Percentiles rank a stretch among this genome's conserved stretches.
phyloP scores from a whole-genome alignment of 2,888 invertebrate species.

The Coleophora flavipennella region DNA sequence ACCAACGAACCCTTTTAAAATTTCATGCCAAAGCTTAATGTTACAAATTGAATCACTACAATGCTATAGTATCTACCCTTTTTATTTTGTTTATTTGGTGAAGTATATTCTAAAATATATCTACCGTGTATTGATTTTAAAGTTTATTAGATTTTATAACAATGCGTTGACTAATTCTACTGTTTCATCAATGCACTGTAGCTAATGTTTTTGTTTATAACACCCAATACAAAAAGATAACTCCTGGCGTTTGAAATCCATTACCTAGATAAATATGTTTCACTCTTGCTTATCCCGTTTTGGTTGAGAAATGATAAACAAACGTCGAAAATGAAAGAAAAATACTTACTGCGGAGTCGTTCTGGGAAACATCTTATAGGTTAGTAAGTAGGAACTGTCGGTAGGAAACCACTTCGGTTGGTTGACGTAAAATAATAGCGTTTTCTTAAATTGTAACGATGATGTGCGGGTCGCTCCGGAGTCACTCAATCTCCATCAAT shows the following conservation, averaged over 20 bases:
- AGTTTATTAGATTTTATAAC: slow-evolving; percentile 36
- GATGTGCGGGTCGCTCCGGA: too few species aligned
- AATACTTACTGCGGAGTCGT: slow-evolving; percentile 25
- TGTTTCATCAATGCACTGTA: slow-evolving; percentile 1
- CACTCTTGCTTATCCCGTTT: slow-evolving; percentile 23
- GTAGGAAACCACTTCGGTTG: too few species aligned
- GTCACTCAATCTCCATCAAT: slow-evolving; percentile 9
- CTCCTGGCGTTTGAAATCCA: slow-evolving; percentile 21
- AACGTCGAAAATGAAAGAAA: slow-evolving; percentile 54
- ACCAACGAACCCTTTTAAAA: slow-evolving; percentile 58
- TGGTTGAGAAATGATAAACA: slow-evolving; percentile 31
- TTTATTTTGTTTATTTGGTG: slow-evolving; percentile 29
- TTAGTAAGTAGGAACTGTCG: too few species aligned
- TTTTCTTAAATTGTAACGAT: too few species aligned
- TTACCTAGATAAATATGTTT: slow-evolving; percentile 44
- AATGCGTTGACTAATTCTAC: slow-evolving; percentile 19
- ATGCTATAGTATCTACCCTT: slow-evolving; percentile 31
- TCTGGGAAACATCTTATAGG: too few species aligned
- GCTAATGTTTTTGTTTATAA: slow-evolving; percentile 16
- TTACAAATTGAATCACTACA: slow-evolving; percentile 64
- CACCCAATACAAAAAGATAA: too few species aligned
- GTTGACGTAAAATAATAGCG: too few species aligned
- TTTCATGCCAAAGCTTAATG: slow-evolving; percentile 56
- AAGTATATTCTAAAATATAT: slow-evolving; percentile 33
- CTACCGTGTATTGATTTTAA: slow-evolving; percentile 38